phyloP scores from a whole-genome alignment of 2,888 invertebrate species.

The Escarpia spicata region DNA sequence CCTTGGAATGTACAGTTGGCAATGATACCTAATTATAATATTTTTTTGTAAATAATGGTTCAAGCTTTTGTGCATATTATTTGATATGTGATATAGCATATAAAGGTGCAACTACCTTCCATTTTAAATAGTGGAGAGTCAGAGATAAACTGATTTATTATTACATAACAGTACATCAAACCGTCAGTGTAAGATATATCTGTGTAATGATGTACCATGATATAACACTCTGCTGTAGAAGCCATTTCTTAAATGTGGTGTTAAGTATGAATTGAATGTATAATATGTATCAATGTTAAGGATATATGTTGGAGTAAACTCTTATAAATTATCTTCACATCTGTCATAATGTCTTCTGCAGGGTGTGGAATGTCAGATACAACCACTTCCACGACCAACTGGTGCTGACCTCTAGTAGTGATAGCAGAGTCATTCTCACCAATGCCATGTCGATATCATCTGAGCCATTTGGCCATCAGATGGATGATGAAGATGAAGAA shows the following conservation, averaged over 20 bases:
- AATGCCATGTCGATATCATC: conserved; percentile 89
- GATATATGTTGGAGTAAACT: background rate
- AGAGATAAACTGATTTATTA: too few species aligned
- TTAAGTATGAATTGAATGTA: background rate
- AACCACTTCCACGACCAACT: conserved; percentile 98
- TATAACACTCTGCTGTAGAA: too few species aligned
- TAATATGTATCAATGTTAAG: background rate
- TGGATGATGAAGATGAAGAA: conserved; percentile 63
- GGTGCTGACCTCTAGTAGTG: conserved; percentile 91
- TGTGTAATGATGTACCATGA: too few species aligned
- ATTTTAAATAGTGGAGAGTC: too few species aligned
- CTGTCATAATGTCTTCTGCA: conserved; percentile 36
- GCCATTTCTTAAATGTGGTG: too few species aligned
- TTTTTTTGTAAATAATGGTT: background rate
- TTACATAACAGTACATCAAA: too few species aligned
- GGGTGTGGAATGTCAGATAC: conserved; percentile 93
- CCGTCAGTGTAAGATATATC: too few species aligned
- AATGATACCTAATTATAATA: background rate
- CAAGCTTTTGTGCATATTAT: background rate
- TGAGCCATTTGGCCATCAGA: conserved; percentile 75
- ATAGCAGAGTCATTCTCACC: conserved; percentile 88
- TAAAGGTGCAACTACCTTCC: too few species aligned
- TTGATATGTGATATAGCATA: background rate
- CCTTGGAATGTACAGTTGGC: background rate
- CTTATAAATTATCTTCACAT: background rate